Evolutionary conservation across 30 jellyfish, hydroid and myxozoan species (phyloP).

Genomic region (Catostylus mosaicus): DNA sequence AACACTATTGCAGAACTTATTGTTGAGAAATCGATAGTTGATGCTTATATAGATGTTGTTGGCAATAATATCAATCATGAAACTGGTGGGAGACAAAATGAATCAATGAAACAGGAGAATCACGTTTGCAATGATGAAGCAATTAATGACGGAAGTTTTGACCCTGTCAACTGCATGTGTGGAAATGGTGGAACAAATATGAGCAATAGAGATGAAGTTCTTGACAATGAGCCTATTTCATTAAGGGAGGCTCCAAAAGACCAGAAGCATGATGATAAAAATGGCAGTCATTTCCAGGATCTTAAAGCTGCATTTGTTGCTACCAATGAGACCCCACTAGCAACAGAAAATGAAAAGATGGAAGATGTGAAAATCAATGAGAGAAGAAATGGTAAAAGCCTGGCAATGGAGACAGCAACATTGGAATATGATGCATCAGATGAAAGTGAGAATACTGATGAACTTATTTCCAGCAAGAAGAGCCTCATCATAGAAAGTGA

Average conservation of each 20-base stretch:
- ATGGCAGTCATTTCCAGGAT: no score
- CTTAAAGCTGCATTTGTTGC: no score
- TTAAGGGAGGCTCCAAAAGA: background rate
- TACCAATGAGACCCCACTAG: no score
- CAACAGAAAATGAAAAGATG: background rate
- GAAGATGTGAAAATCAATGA: no score
- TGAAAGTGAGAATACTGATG: constrained; percentile 2
- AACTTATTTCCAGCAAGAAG: background rate
- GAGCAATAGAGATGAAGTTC: background rate
- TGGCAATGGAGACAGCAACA: background rate
- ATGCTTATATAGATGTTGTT: constrained; percentile 35
- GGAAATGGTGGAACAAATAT: background rate
- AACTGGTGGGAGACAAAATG: background rate
- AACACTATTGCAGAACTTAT: background rate
- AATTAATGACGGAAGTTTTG: no score
- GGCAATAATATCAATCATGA: background rate
- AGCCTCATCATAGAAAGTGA: background rate
- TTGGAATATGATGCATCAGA: background rate
- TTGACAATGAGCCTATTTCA: background rate
- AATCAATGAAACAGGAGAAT: background rate
- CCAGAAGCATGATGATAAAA: background rate
- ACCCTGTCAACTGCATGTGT: no score
- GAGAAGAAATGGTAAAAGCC: background rate
- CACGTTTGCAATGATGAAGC: no score
- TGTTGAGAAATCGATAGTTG: constrained; percentile 21